Base-by-base conservation (phyloP, 2,888 invertebrate species). In the Hypena proboscidalis region DNA sequence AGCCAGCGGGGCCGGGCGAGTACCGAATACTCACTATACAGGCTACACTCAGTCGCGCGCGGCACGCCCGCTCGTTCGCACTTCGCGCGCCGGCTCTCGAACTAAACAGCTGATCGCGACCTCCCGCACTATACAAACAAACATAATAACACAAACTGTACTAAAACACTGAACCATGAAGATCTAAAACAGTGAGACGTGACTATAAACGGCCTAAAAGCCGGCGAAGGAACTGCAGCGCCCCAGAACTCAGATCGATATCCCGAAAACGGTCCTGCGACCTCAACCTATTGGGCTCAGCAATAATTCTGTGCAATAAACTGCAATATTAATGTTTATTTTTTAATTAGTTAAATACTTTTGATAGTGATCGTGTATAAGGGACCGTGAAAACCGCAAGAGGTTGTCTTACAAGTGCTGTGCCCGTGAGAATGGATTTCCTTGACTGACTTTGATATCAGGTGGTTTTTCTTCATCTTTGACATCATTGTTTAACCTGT, bases 391-490 rank as follows among this genome's bases (percentile, higher is more conserved):
- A 47, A 58, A 74, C 71, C 67, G 57, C 74, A 72, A 65, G 52
- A 67, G 70, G 69, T 78, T 46, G 26, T 63, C 52, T 77, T 76
- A 65, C 69, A 68, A 78, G 85, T 85, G 84, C 45, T 74, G 77
- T 82, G 84, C 74, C 65, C 67, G 71, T 77, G 74, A 79, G 67
- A 77, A 86, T 89, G 86, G 84, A 87, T 87, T 79, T 77, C 77
- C 73, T 78, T 72, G 66, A 74, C 77, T 80, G 74, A 81, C 70
- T 76, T 50, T 67, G 44, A 67, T 72, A 70, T 75, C 72, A 69
- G 62, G 76, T 77, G 77, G 48, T 73, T 70, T 71, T 68, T 63
- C 67, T 70, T 68, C 70, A 53, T 74, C 70, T 64, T 59, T 64
- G 45, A 62, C 65, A 61, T 56, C 67, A 72, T 78, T 77, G 73